Evolutionary conservation across 2,113 vertebrate genomes (phyloP), one percentile per base, ranked within the genome.

Genomic region (Eptesicus fuscus): DNA sequence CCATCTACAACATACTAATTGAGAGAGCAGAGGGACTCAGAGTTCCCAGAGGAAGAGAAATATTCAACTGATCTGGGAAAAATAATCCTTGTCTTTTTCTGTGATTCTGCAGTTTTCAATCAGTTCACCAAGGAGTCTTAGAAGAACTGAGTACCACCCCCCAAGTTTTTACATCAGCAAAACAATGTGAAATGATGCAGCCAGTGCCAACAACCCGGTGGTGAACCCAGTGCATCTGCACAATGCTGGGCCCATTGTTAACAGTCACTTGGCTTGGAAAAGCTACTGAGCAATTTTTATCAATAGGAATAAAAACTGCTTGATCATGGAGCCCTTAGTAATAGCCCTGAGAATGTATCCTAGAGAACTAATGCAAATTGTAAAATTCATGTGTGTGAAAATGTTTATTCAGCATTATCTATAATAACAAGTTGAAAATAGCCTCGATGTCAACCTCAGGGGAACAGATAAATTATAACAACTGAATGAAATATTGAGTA

Each of bases 351-450:
- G 82, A 70, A 90, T 20, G 49, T 30, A 84, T 47, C 40, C 28
- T 83, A 83, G 71, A 42, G 22, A 83, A 88, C 76, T 59, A 92
- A 71, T 18, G 69, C 69, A 93, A 74, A 86, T 78, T 93, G 89
- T 23, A 94, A 92, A 84, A 91, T 88, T 70, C 82, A 88, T 76
- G 22, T 49, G 37, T 47, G 9, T 90, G 47, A 96, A 95, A 91
- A 96, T 88, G 28, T 88, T 88, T 83, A 88, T 61, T 96, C 93
- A 83, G 88, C 85, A 91, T 86, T 88, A 93, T 91, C 69, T 91
- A 13, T 37, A 14, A 78, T 88, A 91, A 86, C 35, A 83, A 76
- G 80, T 63, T 91, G n/a, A 65, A 95, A 93, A 95, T 61, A 37
- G 59, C 59, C 78, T 85, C 37, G 59, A 74, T 78, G 30, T 61